phyloP scores from a whole-genome alignment of 1,140 invertebrate genomes.

The Neodiprion lecontei region DNA sequence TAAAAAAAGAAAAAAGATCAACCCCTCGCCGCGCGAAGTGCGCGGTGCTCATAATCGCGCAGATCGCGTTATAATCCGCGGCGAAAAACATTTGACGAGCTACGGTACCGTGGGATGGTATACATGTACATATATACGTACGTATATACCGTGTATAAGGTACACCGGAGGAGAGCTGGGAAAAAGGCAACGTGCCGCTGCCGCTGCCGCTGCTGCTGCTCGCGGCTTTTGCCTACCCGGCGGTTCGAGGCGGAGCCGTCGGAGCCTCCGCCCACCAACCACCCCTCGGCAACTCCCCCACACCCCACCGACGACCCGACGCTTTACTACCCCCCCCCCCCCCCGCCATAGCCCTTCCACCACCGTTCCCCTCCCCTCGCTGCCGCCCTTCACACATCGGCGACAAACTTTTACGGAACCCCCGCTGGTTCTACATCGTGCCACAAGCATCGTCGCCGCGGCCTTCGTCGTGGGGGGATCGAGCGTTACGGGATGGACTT shows the following conservation, averaged over 20 bases:
- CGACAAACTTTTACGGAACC: slow-evolving; percentile 24
- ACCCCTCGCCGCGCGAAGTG: slow-evolving; percentile 14
- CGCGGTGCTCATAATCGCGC: slow-evolving; percentile 60
- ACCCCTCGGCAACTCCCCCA: not conserved
- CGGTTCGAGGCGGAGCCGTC: not conserved
- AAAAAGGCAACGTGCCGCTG: slow-evolving; percentile 43
- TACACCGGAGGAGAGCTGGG: slow-evolving; percentile 35
- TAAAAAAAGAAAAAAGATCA: slow-evolving; percentile 15
- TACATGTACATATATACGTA: no score
- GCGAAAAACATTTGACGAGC: slow-evolving; percentile 61
- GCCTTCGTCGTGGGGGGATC: slow-evolving; percentile 1
- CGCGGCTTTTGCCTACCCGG: no score
- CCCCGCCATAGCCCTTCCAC: not conserved
- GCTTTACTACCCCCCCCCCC: not conserved
- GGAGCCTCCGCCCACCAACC: not conserved
- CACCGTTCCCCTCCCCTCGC: not conserved
- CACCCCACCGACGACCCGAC: not conserved
- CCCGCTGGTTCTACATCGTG: not conserved
- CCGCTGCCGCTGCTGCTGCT: slow-evolving; percentile 4
- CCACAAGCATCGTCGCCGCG: not conserved
- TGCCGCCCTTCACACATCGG: not conserved
- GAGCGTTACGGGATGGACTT: slow-evolving; percentile 21
- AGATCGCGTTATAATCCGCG: slow-evolving; percentile 63
- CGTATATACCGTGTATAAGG: slow-evolving; percentile 25
- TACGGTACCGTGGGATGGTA: not conserved